Evolutionary conservation across 2,888 invertebrate species (phyloP).

Genomic region (Drosophila greeni): DNA sequence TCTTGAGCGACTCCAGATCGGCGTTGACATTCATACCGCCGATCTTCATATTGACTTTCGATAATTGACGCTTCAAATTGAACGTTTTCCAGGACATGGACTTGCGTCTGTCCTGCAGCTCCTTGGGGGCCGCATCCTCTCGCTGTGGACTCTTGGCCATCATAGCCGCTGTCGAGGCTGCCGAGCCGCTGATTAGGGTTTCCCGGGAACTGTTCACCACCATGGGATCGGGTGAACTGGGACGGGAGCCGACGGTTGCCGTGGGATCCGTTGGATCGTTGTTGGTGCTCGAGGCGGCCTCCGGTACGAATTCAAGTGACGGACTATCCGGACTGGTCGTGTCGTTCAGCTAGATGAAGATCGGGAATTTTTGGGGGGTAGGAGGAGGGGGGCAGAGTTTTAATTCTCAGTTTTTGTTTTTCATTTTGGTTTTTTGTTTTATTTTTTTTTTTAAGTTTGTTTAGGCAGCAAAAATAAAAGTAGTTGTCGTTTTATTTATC

Average conservation of each 20-base stretch:
- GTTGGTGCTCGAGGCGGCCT: conserved; percentile 60
- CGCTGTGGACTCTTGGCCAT: conserved; percentile 69
- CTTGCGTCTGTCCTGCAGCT: conserved; percentile 81
- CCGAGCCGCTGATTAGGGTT: conserved; percentile 68
- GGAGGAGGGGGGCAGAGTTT: conserved; percentile 24
- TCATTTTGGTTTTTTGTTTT: conserved; percentile 1
- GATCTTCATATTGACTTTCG: conserved; percentile 83
- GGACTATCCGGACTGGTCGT: conserved; percentile 75
- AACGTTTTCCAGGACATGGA: conserved; percentile 87
- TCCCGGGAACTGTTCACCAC: conserved; percentile 71
- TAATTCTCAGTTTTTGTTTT: conserved; percentile 23
- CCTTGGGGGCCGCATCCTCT: conserved; percentile 74
- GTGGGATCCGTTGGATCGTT: conserved; percentile 51
- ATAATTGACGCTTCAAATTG: conserved; percentile 89
- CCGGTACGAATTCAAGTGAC: conserved; percentile 74
- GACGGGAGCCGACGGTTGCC: conserved; percentile 74
- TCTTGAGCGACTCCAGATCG: conserved; percentile 79
- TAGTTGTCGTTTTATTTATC: conserved; percentile 17
- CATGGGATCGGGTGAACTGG: conserved; percentile 77
- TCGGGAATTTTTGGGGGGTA: conserved; percentile 28
- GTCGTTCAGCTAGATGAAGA: conserved; percentile 63
- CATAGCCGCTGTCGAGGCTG: conserved; percentile 45
- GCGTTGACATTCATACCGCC: conserved; percentile 68
- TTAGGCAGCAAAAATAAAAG: conserved; percentile 32
- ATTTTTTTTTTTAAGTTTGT: conserved; percentile 10